Evolutionary conservation across 1,140 invertebrate species (phyloP).

Genomic region (Pseudachorutes palmiensis): DNA sequence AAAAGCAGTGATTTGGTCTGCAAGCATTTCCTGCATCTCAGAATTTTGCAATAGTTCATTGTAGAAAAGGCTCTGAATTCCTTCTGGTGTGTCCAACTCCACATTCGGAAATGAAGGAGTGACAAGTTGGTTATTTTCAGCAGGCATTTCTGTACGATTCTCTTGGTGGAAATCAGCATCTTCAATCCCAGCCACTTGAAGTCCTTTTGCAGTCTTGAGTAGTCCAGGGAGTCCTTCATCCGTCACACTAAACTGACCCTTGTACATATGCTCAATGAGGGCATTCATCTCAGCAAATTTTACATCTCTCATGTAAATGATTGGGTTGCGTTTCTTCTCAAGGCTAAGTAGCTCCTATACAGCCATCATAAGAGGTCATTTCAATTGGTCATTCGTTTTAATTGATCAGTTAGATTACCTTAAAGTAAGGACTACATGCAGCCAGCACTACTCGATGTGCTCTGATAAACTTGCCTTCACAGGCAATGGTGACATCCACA

Average conservation of each 20-base stretch:
- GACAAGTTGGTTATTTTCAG: background rate
- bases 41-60: background rate
- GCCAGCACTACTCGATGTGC: conserved; percentile 86
- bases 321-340: conserved; percentile 12
- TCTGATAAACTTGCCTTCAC: conserved; percentile 75
- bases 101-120: background rate
- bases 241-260: conserved; percentile 29
- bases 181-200: conserved; percentile 27
- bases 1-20: background rate
- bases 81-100: background rate
- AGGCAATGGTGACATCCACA: conserved; percentile 84
- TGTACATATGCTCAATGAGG: conserved; percentile 34
- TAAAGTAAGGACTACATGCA: conserved; percentile 85
- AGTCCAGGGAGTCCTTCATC: conserved; percentile 27
- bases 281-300: conserved; percentile 25
- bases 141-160: background rate
- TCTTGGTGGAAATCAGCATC: background rate
- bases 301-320: conserved; percentile 21
- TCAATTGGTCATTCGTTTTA: background rate
- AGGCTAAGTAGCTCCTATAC: conserved; percentile 11
- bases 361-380: background rate
- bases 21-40: background rate
- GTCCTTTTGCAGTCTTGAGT: conserved; percentile 27
- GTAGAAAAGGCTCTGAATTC: background rate
- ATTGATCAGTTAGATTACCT: background rate